Evolutionary conservation across 2,797 vertebrate species (phyloP).

Genomic region (Artibeus jamaicensis): DNA sequence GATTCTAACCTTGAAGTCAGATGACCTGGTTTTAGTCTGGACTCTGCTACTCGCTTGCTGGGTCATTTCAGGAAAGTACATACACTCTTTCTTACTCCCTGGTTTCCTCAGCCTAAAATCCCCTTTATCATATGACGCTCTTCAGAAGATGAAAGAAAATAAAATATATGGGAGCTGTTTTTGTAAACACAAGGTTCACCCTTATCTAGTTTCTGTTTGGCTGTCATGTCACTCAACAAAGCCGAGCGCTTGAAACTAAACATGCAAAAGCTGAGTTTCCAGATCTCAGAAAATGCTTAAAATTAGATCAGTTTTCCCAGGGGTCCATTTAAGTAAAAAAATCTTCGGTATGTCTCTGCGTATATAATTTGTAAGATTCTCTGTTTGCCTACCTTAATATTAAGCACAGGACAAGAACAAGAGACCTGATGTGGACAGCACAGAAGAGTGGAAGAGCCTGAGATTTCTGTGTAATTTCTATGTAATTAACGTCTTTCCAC

Average conservation of each 20-base stretch:
- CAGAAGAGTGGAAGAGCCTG: neutral
- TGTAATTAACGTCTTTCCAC: neutral
- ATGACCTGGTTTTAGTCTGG: neutral
- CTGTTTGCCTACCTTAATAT: neutral
- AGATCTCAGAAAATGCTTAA: neutral
- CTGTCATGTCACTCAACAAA: neutral
- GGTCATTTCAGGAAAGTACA: neutral
- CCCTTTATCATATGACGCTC: too few relatives aligned
- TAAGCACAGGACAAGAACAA: neutral
- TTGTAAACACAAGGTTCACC: neutral
- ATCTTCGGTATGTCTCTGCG: fast-evolving
- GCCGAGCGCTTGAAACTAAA: neutral
- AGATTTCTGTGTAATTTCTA: neutral
- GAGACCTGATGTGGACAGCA: neutral
- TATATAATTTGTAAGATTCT: neutral
- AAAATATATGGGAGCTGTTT: neutral
- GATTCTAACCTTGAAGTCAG: neutral
- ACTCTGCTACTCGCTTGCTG: neutral
- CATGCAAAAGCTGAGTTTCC: neutral
- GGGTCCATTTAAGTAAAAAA: too few relatives aligned
- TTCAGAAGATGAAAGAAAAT: neutral
- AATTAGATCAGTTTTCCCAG: neutral
- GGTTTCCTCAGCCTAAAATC: neutral
- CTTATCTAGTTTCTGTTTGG: neutral
- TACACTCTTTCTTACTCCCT: neutral